Base-by-base conservation (phyloP, 1,140 invertebrate genomes). In the Drosophila fuyamai region DNA sequence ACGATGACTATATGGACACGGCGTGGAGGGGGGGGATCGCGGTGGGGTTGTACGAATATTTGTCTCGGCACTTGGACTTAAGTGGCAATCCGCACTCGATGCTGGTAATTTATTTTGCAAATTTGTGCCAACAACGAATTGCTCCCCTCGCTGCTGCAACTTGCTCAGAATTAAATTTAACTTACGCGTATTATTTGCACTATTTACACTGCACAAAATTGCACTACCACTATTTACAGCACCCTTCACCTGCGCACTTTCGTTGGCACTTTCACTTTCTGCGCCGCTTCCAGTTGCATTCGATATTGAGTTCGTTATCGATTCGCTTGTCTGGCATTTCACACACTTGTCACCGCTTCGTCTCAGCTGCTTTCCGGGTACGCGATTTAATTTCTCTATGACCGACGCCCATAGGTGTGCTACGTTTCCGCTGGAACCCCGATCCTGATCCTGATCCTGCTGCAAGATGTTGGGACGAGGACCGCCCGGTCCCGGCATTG, bases 121-220 rank as follows among this genome's bases (percentile, higher is more conserved):
- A 89, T 90, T 89, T 89, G 74, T 77, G 83, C 81, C 84, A 80
- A 70, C 73, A 72, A 57, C 54, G 61, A 71, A 44, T 55, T 35
- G 53, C 58, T 44, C 44, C 50, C 58, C 43, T 50, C 41, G 48
- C 41, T 56, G 41, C 35, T 55, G 43, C 51, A 65, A 18, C 59
- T 65, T 80, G 84, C 80, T 80, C 83, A 81, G 71, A 89, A 85
- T 81, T 89, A 89, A 85, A 85, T 89, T 76, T 82, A 86, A 86
- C 83, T 86, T 73, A 73, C 70, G 55, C 70, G 70, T 73, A 73
- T 73, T 88, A 86, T 86, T 90, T 90, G 77, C 85, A 89, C 85
- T 89, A 91, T 91, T 77, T 91, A 91, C 88, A 91, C 88, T 91
- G 83, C 60, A 76, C 75, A 81, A 88, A 88, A 88, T 67, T 67